Evolutionary conservation across 2,797 vertebrate genomes (phyloP).

Genomic region (Schizopygopsis pylzovi): DNA sequence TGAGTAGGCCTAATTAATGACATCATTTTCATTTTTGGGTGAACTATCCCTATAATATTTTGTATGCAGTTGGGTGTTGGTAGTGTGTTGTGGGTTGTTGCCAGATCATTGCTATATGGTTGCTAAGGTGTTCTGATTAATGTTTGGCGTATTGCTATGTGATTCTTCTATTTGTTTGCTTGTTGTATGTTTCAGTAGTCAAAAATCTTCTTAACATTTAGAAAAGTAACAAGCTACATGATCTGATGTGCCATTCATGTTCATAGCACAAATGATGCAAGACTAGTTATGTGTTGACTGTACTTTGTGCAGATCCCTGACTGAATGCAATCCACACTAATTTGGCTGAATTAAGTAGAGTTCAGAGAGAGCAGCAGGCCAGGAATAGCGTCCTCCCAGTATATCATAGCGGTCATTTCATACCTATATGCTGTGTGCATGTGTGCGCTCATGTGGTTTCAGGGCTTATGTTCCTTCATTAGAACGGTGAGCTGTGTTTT

Average conservation of each 20-base stretch:
- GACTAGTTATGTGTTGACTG: not conserved
- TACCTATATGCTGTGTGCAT: constrained; percentile 16
- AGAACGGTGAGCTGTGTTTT: constrained; percentile 61
- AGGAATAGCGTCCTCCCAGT: not conserved
- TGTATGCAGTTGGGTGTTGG: not conserved
- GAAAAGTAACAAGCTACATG: not conserved
- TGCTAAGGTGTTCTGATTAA: not conserved
- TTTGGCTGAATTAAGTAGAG: constrained; percentile 1
- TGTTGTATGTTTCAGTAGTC: not conserved
- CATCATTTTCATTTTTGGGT: not conserved
- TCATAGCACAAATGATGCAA: not conserved
- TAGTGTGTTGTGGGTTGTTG: constrained; percentile 1
- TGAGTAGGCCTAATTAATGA: not conserved
- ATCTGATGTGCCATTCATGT: not conserved
- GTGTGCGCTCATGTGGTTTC: constrained; percentile 35
- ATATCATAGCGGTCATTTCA: not conserved
- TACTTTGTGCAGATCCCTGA: not conserved
- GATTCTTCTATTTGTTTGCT: not conserved
- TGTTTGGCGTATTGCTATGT: not conserved
- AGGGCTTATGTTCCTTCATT: constrained; percentile 56
- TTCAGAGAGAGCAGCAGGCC: not conserved
- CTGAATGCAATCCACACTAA: not conserved
- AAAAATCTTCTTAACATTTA: not conserved
- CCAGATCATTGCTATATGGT: not conserved
- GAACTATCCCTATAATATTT: not conserved